Percentiles rank a stretch among this genome's conserved stretches.
These are phyloP conservation scores for Marisa cornuarietis DNA, from an alignment of 1,140 invertebrate genomes.

Conservation along the genomic window DNA sequence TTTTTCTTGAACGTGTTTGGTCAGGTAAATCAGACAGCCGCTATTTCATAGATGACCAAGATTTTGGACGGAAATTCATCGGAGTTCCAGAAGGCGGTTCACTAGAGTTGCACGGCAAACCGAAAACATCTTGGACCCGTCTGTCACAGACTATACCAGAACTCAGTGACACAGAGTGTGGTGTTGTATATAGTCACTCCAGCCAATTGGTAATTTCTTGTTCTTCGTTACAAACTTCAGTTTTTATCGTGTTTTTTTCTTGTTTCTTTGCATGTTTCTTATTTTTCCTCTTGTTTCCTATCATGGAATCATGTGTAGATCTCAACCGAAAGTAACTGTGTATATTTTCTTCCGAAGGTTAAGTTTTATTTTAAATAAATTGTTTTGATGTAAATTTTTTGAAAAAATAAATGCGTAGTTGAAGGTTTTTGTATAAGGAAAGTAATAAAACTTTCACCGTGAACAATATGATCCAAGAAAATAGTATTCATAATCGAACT, in stretches of 20 bases:
- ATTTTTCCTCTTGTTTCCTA: neutral
- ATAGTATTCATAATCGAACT: too few relatives aligned
- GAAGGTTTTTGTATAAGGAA: too few relatives aligned
- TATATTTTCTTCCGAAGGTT: neutral
- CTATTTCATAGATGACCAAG: neutral
- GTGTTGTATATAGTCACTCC: conserved; percentile 21
- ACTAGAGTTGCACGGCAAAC: conserved; percentile 48
- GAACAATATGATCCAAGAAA: too few relatives aligned
- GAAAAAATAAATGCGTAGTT: too few relatives aligned
- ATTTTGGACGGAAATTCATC: conserved; percentile 48
- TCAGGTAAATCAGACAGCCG: neutral
- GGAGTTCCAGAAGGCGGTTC: conserved; percentile 39
- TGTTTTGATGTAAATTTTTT: too few relatives aligned
- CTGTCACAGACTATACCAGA: conserved; percentile 34
- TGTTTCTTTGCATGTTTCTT: too few relatives aligned
- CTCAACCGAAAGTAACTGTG: too few relatives aligned
- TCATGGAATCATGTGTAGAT: too few relatives aligned
- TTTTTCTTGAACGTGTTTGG: too few relatives aligned
- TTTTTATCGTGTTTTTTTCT: neutral
- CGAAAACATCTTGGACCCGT: conserved; percentile 52
- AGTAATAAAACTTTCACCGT: too few relatives aligned
- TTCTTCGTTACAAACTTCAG: neutral
- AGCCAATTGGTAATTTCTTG: conserved; percentile 14
- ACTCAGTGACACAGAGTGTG: conserved; percentile 2
- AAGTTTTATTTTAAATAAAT: too few relatives aligned